These are phyloP conservation scores for Saturnia pavonia DNA, from an alignment of 2,888 invertebrate genomes.

Conservation along the genomic window DNA sequence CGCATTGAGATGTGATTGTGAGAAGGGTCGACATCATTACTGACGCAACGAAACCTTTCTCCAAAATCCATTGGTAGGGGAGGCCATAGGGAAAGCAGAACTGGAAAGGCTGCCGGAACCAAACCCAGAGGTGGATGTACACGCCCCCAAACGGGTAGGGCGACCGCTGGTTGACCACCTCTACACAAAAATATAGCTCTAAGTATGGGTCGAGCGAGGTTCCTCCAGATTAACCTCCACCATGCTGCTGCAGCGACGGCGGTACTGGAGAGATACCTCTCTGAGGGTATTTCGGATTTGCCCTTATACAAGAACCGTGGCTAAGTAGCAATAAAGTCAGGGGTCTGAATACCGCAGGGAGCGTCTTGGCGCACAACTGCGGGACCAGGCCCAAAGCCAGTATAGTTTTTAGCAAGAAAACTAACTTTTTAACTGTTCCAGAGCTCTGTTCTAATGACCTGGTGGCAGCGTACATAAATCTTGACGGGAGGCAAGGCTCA, in stretches of 20 bases:
- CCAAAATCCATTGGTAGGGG: too few species aligned
- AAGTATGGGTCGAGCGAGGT: not conserved
- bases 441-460: not conserved
- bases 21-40: too few species aligned
- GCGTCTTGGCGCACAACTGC: not conserved
- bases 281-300: too few species aligned
- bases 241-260: too few species aligned
- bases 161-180: too few species aligned
- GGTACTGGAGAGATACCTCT: too few species aligned
- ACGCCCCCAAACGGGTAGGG: not conserved
- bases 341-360: not conserved
- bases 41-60: too few species aligned
- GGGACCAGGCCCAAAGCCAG: not conserved
- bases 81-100: not conserved
- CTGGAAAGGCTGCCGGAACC: not conserved
- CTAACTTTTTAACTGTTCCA: not conserved
- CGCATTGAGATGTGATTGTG: too few species aligned
- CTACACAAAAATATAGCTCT: not conserved
- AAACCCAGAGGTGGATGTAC: not conserved
- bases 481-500: not conserved
- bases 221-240: not conserved
- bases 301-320: too few species aligned
- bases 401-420: not conserved
- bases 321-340: too few species aligned
- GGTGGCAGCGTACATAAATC: not conserved